A percentile compares a stretch with the other conserved stretches of the same genome.
Evolutionary conservation across 2,888 invertebrate species (phyloP).

Genomic region (Hyposoter dolosus): DNA sequence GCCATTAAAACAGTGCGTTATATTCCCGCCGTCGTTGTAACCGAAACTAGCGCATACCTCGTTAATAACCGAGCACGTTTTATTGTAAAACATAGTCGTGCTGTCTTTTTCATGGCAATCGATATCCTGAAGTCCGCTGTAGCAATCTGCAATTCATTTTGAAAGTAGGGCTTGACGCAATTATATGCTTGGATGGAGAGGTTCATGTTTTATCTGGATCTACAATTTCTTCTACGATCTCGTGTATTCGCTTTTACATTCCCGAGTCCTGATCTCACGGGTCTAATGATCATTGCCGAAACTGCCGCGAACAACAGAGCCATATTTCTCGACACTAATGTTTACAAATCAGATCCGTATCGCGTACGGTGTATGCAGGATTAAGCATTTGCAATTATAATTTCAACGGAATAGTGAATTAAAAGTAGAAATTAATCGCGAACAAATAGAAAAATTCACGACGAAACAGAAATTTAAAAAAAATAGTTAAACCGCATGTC

Average conservation of each 20-base stretch:
- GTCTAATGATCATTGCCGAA: conserved; percentile 64
- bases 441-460: background rate
- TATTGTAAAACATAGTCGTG: conserved; percentile 86
- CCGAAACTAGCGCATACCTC: conserved; percentile 85
- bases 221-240: conserved; percentile 8
- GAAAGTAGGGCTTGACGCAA: background rate
- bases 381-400: background rate
- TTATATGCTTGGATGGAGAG: background rate
- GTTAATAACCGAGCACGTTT: conserved; percentile 85
- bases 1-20: conserved; percentile 85
- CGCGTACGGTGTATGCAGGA: background rate
- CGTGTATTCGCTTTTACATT: background rate
- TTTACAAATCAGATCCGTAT: background rate
- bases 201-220: background rate
- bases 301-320: conserved; percentile 49
- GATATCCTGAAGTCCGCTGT: conserved; percentile 88
- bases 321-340: background rate
- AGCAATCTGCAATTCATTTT: conserved; percentile 86
- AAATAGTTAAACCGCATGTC: background rate
- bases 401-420: background rate
- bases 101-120: conserved; percentile 85
- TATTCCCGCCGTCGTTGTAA: conserved; percentile 83
- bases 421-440: background rate
- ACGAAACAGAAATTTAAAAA: background rate
- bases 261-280: background rate